Evolutionary conservation across 1,140 invertebrate genomes (phyloP).

Genomic region (Wiebesia pumilae): DNA sequence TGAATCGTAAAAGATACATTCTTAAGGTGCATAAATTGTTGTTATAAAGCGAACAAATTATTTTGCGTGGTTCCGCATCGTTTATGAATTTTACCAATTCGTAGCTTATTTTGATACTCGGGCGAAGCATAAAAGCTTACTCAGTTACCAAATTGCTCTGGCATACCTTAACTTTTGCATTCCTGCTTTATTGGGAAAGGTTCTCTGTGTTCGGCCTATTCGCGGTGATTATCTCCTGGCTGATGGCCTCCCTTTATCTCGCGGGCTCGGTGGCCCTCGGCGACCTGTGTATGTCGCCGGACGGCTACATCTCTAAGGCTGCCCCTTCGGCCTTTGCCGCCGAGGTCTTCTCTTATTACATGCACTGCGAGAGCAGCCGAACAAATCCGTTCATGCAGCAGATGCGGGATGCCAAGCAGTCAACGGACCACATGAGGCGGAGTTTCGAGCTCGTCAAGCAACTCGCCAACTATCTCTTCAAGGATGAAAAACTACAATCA

Average conservation of each 20-base stretch:
- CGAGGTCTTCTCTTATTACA: slow-evolving; percentile 87
- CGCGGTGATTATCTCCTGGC: slow-evolving; percentile 92
- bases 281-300: slow-evolving; percentile 85
- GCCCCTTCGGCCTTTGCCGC: slow-evolving; percentile 70
- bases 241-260: slow-evolving; percentile 88
- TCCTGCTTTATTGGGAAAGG: slow-evolving; percentile 62
- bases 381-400: slow-evolving; percentile 87
- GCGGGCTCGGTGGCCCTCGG: slow-evolving; percentile 87
- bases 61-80: no score
- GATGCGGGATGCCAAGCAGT: slow-evolving; percentile 83
- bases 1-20: no score
- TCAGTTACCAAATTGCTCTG: no score
- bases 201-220: slow-evolving; percentile 90
- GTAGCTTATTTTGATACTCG: no score
- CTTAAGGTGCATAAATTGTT: no score
- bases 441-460: slow-evolving; percentile 79
- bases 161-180: no score
- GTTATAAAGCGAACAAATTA: no score
- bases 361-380: slow-evolving; percentile 85
- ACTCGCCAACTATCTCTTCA: slow-evolving; percentile 80
- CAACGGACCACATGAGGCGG: slow-evolving; percentile 81
- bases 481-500: slow-evolving; percentile 79
- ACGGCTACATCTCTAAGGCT: slow-evolving; percentile 72
- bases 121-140: no score
- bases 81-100: no score